Conservation (phyloP, 2,888 invertebrate species). For the Sphaerophoria taeniata region DNA sequence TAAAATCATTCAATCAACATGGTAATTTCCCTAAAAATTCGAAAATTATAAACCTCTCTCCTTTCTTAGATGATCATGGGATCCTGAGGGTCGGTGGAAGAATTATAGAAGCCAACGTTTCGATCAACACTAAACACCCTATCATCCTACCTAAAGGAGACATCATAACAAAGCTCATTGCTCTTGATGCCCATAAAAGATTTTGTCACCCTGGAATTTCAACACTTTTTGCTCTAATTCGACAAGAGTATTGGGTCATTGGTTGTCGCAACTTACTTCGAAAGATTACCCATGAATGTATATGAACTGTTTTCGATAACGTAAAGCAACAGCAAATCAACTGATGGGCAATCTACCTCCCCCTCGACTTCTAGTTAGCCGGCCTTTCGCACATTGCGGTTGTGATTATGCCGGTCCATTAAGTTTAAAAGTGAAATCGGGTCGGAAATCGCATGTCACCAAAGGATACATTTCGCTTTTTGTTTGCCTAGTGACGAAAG, state of each 20-base stretch:
- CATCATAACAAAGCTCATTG: constrained; percentile 10
- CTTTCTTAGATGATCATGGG: constrained; percentile 15
- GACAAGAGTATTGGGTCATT: background rate
- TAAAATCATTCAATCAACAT: constrained; percentile 19
- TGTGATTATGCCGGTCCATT: constrained; percentile 39
- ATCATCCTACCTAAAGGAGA: constrained; percentile 24
- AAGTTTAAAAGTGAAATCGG: constrained; percentile 30
- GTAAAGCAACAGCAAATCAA: no score
- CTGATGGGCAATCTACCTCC: constrained; percentile 23
- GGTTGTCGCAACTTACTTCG: background rate
- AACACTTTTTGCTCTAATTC: constrained; percentile 12
- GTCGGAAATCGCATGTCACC: constrained; percentile 24
- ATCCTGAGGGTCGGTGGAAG: background rate
- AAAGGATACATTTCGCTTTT: constrained; percentile 49
- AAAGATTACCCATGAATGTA: no score
- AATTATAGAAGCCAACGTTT: constrained; percentile 1
- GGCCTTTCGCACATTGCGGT: constrained; percentile 29
- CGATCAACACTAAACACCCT: background rate
- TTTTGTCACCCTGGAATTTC: constrained; percentile 20
- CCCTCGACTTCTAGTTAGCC: background rate
- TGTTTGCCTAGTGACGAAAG: constrained; percentile 21
- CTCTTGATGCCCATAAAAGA: constrained; percentile 9
- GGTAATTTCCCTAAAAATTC: constrained; percentile 7
- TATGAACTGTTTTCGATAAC: no score
- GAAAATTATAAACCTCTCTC: constrained; percentile 18